These are phyloP conservation scores for Meiosimyza decipiens DNA, from an alignment of 2,888 invertebrate genomes.

Conservation along the genomic window DNA sequence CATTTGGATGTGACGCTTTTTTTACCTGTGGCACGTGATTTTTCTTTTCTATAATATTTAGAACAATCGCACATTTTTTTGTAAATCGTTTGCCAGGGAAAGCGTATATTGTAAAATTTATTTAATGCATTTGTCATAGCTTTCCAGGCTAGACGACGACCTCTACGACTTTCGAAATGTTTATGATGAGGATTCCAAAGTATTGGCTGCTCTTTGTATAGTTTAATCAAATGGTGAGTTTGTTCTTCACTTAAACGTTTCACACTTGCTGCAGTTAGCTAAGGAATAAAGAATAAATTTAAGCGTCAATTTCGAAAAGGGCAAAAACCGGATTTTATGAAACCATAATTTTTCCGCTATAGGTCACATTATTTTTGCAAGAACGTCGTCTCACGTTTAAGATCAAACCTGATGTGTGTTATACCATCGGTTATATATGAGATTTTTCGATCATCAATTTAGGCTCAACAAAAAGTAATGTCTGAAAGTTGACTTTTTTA, in stretches of 20 bases:
- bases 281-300: background rate
- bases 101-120: conserved; percentile 29
- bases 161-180: conserved; percentile 51
- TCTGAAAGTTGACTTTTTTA: no score
- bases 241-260: conserved; percentile 47
- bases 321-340: no score
- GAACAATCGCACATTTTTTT: conserved; percentile 56
- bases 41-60: conserved; percentile 55
- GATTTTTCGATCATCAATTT: no score
- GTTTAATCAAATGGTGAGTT: conserved; percentile 51
- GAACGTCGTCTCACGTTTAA: no score
- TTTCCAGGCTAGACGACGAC: conserved; percentile 55
- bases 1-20: conserved; percentile 45
- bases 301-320: no score
- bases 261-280: background rate
- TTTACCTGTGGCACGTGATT: conserved; percentile 34
- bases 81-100: conserved; percentile 54
- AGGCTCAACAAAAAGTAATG: no score
- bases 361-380: no score
- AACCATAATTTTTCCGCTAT: no score
- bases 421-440: no score
- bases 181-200: conserved; percentile 59
- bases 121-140: conserved; percentile 50
- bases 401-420: no score
- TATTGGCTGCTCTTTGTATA: conserved; percentile 50